Conservation (phyloP, 1,140 invertebrate species). For the Heliconius hewitsoni region DNA sequence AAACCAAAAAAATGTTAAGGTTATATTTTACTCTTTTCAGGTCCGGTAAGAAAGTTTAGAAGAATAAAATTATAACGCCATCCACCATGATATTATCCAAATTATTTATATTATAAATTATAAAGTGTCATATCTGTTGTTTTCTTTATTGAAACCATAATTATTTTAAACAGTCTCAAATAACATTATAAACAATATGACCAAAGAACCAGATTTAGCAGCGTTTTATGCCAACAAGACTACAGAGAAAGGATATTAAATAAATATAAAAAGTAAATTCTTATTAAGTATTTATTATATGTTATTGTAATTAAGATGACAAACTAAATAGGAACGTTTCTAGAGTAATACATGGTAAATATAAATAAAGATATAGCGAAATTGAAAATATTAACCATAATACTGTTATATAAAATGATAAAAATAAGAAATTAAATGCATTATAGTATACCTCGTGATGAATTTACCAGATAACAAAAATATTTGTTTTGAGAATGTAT, state of each 20-base stretch:
- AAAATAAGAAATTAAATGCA: constrained; percentile 23
- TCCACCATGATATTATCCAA: neutral
- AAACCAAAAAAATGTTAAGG: neutral
- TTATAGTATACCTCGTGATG: neutral
- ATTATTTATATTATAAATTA: neutral
- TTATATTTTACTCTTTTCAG: constrained; percentile 35
- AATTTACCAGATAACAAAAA: constrained; percentile 26
- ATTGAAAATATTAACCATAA: constrained; percentile 16
- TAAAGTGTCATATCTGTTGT: neutral
- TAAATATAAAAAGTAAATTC: neutral
- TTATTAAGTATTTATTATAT: constrained; percentile 1
- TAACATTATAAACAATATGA: neutral
- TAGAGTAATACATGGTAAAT: constrained; percentile 15
- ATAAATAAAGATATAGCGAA: neutral
- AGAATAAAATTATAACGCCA: neutral
- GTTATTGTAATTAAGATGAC: neutral
- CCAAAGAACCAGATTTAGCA: neutral
- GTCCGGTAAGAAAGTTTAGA: constrained; percentile 49
- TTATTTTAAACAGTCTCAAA: neutral
- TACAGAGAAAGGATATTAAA: neutral
- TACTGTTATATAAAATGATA: constrained; percentile 11
- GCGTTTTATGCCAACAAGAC: neutral
- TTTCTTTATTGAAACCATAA: neutral
- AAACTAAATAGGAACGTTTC: constrained; percentile 27
- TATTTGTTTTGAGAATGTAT: constrained; percentile 4